Evolutionary conservation across 2,797 vertebrate species (phyloP).

Genomic region (Synanceia verrucosa): DNA sequence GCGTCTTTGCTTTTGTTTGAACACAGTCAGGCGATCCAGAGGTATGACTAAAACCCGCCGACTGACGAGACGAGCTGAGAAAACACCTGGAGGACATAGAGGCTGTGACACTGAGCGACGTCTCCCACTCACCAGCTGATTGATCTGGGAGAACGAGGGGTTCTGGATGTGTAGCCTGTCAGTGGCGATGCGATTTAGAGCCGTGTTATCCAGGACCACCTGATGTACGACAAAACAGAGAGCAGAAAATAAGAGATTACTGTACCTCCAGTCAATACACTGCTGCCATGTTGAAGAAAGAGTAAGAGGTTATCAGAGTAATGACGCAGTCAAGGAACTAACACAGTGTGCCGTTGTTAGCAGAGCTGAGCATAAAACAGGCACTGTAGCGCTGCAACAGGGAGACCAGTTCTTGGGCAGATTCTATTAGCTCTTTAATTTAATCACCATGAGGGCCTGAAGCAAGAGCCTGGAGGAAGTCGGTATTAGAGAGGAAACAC

Average conservation of each 20-base stretch:
- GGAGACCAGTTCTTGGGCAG: slow-evolving; percentile 61
- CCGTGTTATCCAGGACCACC: slow-evolving; percentile 98
- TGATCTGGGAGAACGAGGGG: slow-evolving; percentile 97
- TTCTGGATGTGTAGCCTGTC: slow-evolving; percentile 98
- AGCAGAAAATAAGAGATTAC: background rate
- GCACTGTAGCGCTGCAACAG: slow-evolving; percentile 56
- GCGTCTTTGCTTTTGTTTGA: slow-evolving; percentile 19
- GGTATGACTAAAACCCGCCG: background rate
- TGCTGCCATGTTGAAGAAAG: slow-evolving; percentile 17
- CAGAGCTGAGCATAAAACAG: slow-evolving; percentile 51
- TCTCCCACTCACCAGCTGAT: slow-evolving; percentile 91
- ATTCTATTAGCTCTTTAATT: slow-evolving; percentile 78
- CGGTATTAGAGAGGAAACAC: slow-evolving; percentile 71
- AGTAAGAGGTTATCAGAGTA: slow-evolving; percentile 21
- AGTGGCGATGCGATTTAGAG: slow-evolving; percentile 95
- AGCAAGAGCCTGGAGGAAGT: slow-evolving; percentile 70
- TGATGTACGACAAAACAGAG: slow-evolving; percentile 58
- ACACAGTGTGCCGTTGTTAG: slow-evolving; percentile 66
- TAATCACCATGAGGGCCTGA: slow-evolving; percentile 69
- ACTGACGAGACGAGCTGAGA: slow-evolving; percentile 9
- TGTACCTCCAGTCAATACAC: slow-evolving; percentile 29
- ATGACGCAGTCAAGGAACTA: slow-evolving; percentile 46
- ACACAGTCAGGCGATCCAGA: background rate
- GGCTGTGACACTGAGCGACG: background rate
- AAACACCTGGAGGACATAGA: background rate